These are phyloP conservation scores for Temnothorax curvispinosus DNA, from an alignment of 1,140 invertebrate genomes.

Conservation along the genomic window DNA sequence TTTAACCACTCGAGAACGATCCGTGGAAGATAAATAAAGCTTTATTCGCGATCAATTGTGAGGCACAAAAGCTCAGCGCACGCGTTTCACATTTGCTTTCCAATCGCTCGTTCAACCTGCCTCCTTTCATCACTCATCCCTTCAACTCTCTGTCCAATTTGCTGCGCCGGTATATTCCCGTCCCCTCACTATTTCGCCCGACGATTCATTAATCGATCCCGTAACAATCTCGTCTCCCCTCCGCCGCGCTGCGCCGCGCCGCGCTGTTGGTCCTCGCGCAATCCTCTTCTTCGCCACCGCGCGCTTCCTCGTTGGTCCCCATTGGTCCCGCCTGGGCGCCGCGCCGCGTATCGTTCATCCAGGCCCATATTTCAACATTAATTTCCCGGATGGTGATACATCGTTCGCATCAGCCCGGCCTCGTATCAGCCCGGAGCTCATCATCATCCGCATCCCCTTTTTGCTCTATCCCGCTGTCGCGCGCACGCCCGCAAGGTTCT, in stretches of 20 bases:
- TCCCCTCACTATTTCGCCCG: constrained; percentile 47
- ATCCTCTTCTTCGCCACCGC: constrained; percentile 33
- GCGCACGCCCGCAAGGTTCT: constrained; percentile 22
- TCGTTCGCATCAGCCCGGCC: constrained; percentile 76
- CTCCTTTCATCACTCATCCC: constrained; percentile 57
- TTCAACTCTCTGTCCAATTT: constrained; percentile 64
- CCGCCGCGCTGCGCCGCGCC: too few species aligned
- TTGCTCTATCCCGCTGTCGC: constrained; percentile 28
- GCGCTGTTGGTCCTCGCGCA: not conserved
- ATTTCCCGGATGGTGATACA: constrained; percentile 83
- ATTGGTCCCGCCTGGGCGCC: constrained; percentile 41
- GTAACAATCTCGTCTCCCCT: constrained; percentile 42
- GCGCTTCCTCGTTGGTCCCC: constrained; percentile 13
- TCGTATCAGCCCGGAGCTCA: constrained; percentile 66
- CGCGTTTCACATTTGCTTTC: constrained; percentile 23
- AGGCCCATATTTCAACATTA: constrained; percentile 80
- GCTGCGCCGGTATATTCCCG: constrained; percentile 45
- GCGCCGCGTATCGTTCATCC: constrained; percentile 73
- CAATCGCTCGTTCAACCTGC: constrained; percentile 3
- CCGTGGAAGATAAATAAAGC: not conserved
- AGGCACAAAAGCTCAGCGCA: not conserved
- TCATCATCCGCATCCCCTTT: constrained; percentile 75
- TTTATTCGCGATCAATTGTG: constrained; percentile 17
- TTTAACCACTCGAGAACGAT: not conserved
- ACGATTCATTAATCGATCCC: constrained; percentile 63